Evolutionary conservation across 2,797 vertebrate genomes (phyloP), one percentile per base, ranked within the genome.

Genomic region (Scolopax rusticola): DNA sequence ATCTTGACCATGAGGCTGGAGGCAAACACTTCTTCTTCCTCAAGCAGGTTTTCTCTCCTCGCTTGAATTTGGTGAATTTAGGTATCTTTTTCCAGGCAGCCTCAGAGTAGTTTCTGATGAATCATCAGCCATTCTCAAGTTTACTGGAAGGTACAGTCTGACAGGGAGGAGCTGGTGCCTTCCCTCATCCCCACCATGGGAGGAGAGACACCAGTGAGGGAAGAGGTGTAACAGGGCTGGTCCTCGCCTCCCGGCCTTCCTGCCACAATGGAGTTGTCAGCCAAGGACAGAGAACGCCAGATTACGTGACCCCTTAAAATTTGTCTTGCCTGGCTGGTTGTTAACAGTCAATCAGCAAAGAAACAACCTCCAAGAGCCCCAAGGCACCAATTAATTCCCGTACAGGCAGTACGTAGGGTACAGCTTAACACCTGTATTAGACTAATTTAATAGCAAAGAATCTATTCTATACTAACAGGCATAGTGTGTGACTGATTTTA

Each of bases 181-280:
- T n/a, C 70, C 56, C 70, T 75, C 75, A 69, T 65, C 21, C 43
- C 27, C 36, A 50, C 43, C 1, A 1, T 0, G 0, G 38, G 32
- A 76, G 2, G 2, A 85, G 80, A 82, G 78, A 84, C 32, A 94
- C 81, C 71, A 77, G 92, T 4, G 18, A 89, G 61, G 25, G 32
- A 94, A 90, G 81, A 96, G 81, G 75, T 27, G 1, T 43, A 77
- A 75, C 65, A 85, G 81, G 50, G 57, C 84, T 83, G 60, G 86
- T 87, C 41, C 78, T 88, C 53, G 75, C 69, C 84, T 89, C 74
- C 84, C 11, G 0, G 88, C 53, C 47, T 59, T 78, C 2, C 2
- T 63, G 68, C 64, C 93, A 95, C 92, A 97, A 96, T 93, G 81
- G 90, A 95, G 95, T 81, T 97, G 90, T 95, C 96, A 97, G 75